Evolutionary conservation across 1,140 invertebrate species (phyloP), one percentile per base, ranked within the genome.

Genomic region (Calephelis virginiensis): DNA sequence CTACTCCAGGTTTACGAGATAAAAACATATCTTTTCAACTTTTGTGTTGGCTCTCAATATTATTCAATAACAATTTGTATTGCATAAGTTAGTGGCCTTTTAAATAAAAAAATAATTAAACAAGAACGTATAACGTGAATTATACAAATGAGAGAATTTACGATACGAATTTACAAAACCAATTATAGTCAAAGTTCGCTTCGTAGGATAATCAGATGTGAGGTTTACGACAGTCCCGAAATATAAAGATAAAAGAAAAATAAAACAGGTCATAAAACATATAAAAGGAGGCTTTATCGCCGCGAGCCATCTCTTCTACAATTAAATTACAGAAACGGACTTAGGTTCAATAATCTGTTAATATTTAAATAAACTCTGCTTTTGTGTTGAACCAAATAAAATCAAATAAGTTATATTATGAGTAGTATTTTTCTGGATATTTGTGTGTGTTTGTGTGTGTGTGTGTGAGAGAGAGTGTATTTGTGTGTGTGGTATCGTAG

Each of bases 261-360:
- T 56, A 59, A 59, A 59, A 59, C 53, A 59, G 53, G 37, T 59
- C 53, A 59, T 59, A 59, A 59, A 59, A 59, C 53, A 59, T 59
- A 59, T 17, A 59, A 59, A 28, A 59, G 53, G 53, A 59, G 53
- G 53, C 28, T 59, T 59, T 59, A 59, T 59, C 53, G 53, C 53
- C 53, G 8, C 11, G 53, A 59, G 53, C 11, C 17, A 59, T 59
- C 53, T 59, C 28, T 59, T 11, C 17, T 38, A 59, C 53, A 59
- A 59, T 59, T 59, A 59, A 59, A 59, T 59, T 59, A 59, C 53
- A 59, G 53, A 59, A 56, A 59, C 53, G 53, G 28, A 37, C 28
- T 59, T 59, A 37, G 28, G 53, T 37, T 12, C 17, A 59, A 37
- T 17, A 59, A 38, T 59, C 53, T 37, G 53, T 59, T 38, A 28